A percentile compares a stretch with the other conserved stretches of the same genome.
These are phyloP conservation scores for Microcebus ravelobensis DNA, from an alignment of 2,113 vertebrate species.

Conservation along the genomic window DNA sequence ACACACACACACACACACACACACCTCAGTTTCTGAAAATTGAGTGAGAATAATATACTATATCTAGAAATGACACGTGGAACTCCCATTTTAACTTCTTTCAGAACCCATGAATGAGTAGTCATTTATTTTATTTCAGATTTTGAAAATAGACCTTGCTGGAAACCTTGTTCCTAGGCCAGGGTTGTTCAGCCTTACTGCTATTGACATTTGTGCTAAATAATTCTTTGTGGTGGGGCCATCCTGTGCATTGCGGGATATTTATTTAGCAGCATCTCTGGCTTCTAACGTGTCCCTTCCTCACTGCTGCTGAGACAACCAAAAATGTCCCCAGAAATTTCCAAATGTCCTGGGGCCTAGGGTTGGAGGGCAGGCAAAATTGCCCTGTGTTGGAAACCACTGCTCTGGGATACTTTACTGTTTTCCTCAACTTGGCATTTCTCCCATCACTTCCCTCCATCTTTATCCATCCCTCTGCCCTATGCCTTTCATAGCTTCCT, in stretches of 20 bases:
- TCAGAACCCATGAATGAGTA: not conserved
- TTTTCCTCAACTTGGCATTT: not conserved
- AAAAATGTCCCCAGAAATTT: not conserved
- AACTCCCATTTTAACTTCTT: not conserved
- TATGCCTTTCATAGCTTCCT: not conserved
- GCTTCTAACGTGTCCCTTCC: not conserved
- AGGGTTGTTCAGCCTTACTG: rapidly evolving
- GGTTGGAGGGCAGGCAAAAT: not conserved
- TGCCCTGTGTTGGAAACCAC: rapidly evolving
- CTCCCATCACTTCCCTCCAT: not conserved
- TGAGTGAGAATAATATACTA: not conserved
- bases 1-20: no score
- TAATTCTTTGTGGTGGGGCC: not conserved
- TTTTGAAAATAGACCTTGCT: not conserved
- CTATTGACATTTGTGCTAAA: not conserved
- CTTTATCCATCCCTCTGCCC: not conserved
- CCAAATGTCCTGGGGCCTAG: not conserved
- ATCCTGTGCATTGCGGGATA: not conserved
- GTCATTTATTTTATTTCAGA: not conserved
- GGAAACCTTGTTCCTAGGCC: not conserved
- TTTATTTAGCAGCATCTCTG: not conserved
- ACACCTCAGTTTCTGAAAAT: not conserved
- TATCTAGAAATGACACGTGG: not conserved
- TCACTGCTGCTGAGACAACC: rapidly evolving
- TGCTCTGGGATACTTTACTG: rapidly evolving